These are phyloP conservation scores for Onychomys leucogaster DNA, from an alignment of 2,797 vertebrate species.

Conservation along the genomic window DNA sequence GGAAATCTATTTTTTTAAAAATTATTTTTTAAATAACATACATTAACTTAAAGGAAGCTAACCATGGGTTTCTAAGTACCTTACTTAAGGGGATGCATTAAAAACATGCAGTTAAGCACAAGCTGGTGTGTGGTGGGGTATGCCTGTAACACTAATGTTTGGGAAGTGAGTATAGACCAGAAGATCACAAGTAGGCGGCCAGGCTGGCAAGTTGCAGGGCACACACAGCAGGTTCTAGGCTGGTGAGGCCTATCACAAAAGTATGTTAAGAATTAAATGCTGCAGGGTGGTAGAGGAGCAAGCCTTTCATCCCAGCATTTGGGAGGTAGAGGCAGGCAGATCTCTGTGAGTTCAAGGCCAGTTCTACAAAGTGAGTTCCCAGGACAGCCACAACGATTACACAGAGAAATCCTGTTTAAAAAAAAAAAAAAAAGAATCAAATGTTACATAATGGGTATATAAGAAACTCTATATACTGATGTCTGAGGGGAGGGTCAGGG, in stretches of 20 bases:
- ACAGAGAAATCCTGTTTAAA: not conserved
- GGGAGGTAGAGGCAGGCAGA: not conserved
- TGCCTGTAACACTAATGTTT: not conserved
- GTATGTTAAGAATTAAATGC: not conserved
- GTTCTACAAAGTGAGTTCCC: not conserved
- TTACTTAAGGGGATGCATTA: constrained; percentile 9
- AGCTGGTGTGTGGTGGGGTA: not conserved
- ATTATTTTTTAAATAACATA: constrained; percentile 24
- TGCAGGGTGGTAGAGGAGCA: not conserved
- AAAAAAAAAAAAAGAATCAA: not conserved
- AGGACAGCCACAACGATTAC: not conserved
- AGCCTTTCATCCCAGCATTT: not conserved
- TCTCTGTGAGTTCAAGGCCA: not conserved
- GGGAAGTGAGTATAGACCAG: not conserved
- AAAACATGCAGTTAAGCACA: not conserved
- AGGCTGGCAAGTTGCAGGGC: not conserved
- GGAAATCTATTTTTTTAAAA: not conserved
- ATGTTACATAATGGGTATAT: not conserved
- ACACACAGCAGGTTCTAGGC: not conserved
- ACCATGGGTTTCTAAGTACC: not conserved
- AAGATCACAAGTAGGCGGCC: not conserved
- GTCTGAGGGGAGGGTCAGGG: not conserved
- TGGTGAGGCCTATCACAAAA: not conserved
- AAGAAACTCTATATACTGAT: not conserved
- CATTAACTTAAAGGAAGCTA: constrained; percentile 3